Evolutionary conservation across 2,888 invertebrate species (phyloP).

Genomic region (Stomorhina lunata): DNA sequence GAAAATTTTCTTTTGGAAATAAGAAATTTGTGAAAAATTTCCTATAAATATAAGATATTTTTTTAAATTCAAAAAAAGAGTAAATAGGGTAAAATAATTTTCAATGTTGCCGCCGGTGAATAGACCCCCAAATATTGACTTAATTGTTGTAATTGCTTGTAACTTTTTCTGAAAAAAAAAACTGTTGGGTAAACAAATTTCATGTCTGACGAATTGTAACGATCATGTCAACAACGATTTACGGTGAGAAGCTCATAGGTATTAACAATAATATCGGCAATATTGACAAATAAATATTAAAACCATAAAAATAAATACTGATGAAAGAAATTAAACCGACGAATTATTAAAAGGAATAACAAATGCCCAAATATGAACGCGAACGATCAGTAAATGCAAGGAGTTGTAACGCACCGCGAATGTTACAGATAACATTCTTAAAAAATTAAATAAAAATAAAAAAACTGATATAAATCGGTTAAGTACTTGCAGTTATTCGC

Average conservation of each 20-base stretch:
- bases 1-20: no score
- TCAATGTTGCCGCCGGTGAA: no score
- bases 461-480: no score
- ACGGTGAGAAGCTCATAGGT: constrained; percentile 49
- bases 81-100: no score
- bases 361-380: not conserved
- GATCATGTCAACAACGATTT: constrained; percentile 34
- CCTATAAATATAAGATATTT: no score
- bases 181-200: constrained; percentile 5
- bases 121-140: not conserved
- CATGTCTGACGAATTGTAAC: constrained; percentile 15
- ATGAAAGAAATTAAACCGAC: constrained; percentile 45
- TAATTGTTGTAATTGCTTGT: not conserved
- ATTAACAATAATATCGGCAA: constrained; percentile 35
- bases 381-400: not conserved
- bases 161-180: constrained; percentile 2
- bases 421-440: constrained; percentile 36
- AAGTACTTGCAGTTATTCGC: no score
- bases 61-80: no score
- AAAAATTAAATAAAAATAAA: no score
- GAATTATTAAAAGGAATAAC: constrained; percentile 33
- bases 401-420: constrained; percentile 15
- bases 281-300: constrained; percentile 53
- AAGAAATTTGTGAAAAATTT: no score
- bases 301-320: constrained; percentile 22